Conservation (phyloP, 2,888 invertebrate genomes). For the Diarsia mendica region DNA sequence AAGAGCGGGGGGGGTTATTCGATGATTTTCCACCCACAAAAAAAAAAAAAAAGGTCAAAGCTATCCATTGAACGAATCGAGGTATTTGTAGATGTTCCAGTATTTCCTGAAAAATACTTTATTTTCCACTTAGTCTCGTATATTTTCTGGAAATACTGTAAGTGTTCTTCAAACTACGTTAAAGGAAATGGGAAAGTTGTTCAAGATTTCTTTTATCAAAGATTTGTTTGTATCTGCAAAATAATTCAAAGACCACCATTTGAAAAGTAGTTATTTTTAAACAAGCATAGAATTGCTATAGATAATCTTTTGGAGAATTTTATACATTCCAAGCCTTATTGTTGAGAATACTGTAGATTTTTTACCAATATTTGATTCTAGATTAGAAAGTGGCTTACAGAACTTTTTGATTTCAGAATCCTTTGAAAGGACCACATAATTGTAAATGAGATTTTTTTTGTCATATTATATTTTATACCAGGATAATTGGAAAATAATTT, state of each 20-base stretch:
- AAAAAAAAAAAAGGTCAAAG: too few species aligned
- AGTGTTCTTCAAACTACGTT: neutral
- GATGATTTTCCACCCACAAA: too few species aligned
- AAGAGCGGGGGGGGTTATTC: too few species aligned
- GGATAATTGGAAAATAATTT: neutral
- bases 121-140: constrained; percentile 11
- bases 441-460: neutral
- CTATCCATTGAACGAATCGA: constrained; percentile 1
- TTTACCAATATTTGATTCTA: neutral
- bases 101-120: neutral
- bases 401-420: neutral
- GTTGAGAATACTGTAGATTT: neutral
- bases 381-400: neutral
- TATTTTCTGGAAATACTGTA: constrained; percentile 1
- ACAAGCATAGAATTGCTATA: neutral
- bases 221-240: neutral
- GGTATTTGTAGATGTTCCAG: neutral
- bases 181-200: neutral
- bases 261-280: too few species aligned
- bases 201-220: neutral
- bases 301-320: neutral
- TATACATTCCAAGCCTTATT: neutral
- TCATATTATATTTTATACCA: neutral
- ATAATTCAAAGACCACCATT: too few species aligned
- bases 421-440: too few species aligned